Percentiles rank a stretch among this genome's conserved stretches.
Evolutionary conservation across 2,888 invertebrate species (phyloP).

Genomic region (Synanthedon formicaeformis): DNA sequence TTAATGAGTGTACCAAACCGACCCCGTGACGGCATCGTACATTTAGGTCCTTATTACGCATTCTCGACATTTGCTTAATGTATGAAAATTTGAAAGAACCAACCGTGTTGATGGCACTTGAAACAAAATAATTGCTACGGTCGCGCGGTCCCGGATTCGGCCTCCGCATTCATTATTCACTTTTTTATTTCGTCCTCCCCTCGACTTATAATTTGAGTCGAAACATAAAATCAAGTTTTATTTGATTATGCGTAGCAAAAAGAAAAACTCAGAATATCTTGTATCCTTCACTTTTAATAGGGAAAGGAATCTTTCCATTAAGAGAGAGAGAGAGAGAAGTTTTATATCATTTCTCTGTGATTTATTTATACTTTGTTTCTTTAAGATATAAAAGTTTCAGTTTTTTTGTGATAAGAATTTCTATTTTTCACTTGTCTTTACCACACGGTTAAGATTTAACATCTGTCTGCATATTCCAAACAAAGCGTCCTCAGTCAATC

Average conservation of each 20-base stretch:
- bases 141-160: constrained; percentile 62
- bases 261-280: constrained; percentile 48
- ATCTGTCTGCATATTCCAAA: constrained; percentile 38
- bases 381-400: too few relatives aligned
- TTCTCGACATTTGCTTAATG: constrained; percentile 68
- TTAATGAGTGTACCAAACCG: constrained; percentile 45
- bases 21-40: constrained; percentile 46
- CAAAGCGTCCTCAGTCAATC: constrained; percentile 54
- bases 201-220: constrained; percentile 68
- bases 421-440: constrained; percentile 15
- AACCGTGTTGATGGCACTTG: constrained; percentile 68
- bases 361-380: too few relatives aligned
- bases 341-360: too few relatives aligned
- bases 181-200: constrained; percentile 65
- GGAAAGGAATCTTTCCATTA: constrained; percentile 37
- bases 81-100: constrained; percentile 69
- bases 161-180: constrained; percentile 69
- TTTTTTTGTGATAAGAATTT: neutral
- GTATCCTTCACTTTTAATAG: constrained; percentile 54
- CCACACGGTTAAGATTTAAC: constrained; percentile 16
- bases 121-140: constrained; percentile 70
- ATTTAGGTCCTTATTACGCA: constrained; percentile 64
- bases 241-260: constrained; percentile 62
- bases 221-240: constrained; percentile 71
- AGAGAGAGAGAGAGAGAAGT: constrained; percentile 7